Conservation (phyloP, 2,113 vertebrate genomes). For the Oxygymnocypris stewartii region DNA sequence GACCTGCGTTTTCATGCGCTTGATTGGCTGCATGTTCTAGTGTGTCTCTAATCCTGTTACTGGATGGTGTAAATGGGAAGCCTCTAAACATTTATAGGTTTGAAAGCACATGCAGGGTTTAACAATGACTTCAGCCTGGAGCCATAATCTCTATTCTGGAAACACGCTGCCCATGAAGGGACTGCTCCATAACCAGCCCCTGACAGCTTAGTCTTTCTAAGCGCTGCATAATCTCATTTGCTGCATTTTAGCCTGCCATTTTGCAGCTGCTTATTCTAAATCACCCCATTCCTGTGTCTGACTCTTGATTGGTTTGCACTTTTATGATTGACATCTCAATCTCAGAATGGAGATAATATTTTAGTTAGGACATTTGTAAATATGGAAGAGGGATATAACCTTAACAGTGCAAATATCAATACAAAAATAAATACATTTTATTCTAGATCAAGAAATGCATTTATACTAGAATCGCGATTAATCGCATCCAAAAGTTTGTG, state of each 20-base stretch:
- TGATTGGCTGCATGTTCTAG: constrained; percentile 35
- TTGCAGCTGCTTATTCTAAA: constrained; percentile 3
- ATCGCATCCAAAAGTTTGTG: too few relatives aligned
- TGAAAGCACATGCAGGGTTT: constrained; percentile 51
- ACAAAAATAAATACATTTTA: neutral
- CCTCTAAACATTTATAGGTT: constrained; percentile 49
- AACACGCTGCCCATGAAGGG: constrained; percentile 18
- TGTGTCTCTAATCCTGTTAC: constrained; percentile 53
- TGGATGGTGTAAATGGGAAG: constrained; percentile 47
- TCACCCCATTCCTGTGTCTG: neutral
- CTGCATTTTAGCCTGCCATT: constrained; percentile 18
- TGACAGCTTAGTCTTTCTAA: constrained; percentile 31
- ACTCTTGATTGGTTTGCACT: neutral
- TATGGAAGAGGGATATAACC: neutral
- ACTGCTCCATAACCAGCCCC: constrained; percentile 6
- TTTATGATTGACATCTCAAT: constrained; percentile 26
- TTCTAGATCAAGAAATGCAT: neutral
- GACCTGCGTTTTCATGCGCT: constrained; percentile 4
- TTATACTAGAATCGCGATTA: too few relatives aligned
- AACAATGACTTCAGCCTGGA: constrained; percentile 37
- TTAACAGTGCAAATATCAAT: neutral
- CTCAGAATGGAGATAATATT: neutral
- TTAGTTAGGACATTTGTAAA: neutral
- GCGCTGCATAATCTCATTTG: constrained; percentile 50
- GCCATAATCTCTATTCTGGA: constrained; percentile 33